phyloP scores from a whole-genome alignment of 2,888 invertebrate genomes.

The Osedax fenrisi region DNA sequence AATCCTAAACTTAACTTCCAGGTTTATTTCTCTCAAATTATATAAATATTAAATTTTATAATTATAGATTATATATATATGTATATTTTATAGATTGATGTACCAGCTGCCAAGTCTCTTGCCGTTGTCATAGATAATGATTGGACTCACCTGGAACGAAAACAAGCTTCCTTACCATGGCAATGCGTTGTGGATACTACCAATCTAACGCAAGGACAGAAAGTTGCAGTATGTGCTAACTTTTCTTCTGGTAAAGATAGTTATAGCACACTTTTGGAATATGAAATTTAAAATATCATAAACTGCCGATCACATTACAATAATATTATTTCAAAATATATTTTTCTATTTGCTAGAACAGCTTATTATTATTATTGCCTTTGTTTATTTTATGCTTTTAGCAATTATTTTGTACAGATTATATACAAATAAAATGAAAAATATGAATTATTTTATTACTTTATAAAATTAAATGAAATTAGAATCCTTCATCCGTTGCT shows the following conservation, averaged over 20 bases:
- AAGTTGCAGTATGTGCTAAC: constrained; percentile 48
- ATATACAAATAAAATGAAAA: neutral
- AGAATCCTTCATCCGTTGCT: neutral
- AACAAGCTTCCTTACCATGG: constrained; percentile 40
- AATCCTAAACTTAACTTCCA: neutral
- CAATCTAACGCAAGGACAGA: constrained; percentile 24
- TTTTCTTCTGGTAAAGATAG: constrained; percentile 46
- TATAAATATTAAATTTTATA: constrained; percentile 22
- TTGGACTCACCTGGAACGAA: constrained; percentile 47
- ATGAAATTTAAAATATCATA: constrained; percentile 28
- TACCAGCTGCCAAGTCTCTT: constrained; percentile 47
- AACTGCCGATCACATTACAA: too few species aligned
- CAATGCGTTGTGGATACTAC: constrained; percentile 40
- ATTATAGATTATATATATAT: constrained; percentile 35
- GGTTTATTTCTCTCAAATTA: neutral
- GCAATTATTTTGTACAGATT: too few species aligned
- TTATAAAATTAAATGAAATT: neutral
- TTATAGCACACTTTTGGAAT: constrained; percentile 49
- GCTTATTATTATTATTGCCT: too few species aligned
- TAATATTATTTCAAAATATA: too few species aligned
- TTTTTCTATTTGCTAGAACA: too few species aligned
- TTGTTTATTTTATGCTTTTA: too few species aligned
- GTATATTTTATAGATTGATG: constrained; percentile 40
- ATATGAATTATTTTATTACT: neutral
- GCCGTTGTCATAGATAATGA: constrained; percentile 48